Evolutionary conservation across 1,140 invertebrate species (phyloP), one percentile per base, ranked within the genome.

Genomic region (Artemia franciscana): DNA sequence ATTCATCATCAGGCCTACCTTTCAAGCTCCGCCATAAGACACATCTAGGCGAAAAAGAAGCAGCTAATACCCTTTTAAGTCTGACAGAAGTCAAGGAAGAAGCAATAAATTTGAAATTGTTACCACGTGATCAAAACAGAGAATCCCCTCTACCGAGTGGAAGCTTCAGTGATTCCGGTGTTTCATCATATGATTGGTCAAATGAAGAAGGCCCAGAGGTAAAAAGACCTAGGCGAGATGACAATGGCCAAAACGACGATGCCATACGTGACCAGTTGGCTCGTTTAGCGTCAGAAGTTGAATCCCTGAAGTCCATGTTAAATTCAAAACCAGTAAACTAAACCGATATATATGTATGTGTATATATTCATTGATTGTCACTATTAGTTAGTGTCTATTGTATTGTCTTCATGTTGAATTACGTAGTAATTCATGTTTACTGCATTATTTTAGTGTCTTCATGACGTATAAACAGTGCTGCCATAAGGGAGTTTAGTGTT

Each of bases 11-110:
- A 67, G 81, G 81, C 66, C 71, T 93, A 65, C 90, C 90, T 0
- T 82, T 90, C 66, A 93, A 93, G 72, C 76, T 93, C 60, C 80
- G 90, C 66, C 89, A 94, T 78, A 94, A 93, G 72, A 84, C 84
- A n/a, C 84, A 88, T 67, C 77, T 91, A 57, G 86, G 86, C 0
- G 86, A 91, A 70, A 88, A 88, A 68, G 87, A 89, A 69, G 84
- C 85, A 1, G 85, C 85, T 1, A 85, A 71, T 57, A 68, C 72
- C 79, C 2, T 78, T 85, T 2, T 86, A 85, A 69, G 84, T 84
- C 66, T 88, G 85, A 71, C 88, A 85, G 66, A 67, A 24, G 65
- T 71, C 15, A 71, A 72, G 68, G 84, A 88, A 68, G 86, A 89
- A 70, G 84, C 63, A 60, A 67, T 57, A 61, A 62, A 61, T 27